phyloP scores from a whole-genome alignment of 2,113 vertebrate species.

The Euleptes europaea region DNA sequence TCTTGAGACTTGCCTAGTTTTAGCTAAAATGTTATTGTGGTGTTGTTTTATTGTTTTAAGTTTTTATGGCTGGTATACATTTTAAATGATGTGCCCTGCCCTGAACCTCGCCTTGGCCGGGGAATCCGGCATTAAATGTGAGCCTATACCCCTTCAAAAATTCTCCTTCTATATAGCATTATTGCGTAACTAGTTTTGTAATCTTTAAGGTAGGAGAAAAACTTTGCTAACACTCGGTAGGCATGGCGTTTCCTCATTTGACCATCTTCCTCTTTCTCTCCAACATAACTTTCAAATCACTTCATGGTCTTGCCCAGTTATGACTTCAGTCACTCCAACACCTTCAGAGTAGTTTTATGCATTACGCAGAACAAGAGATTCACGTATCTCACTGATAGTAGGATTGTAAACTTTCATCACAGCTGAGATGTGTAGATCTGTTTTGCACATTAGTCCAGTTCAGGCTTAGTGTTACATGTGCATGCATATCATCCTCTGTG shows the following conservation, averaged over 20 bases:
- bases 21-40: too few species aligned
- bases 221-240: too few species aligned
- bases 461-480: neutral
- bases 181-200: neutral
- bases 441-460: neutral
- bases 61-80: too few species aligned
- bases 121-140: constrained; percentile 83
- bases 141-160: constrained; percentile 82
- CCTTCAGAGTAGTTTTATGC: neutral
- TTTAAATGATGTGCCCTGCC: too few species aligned
- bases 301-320: neutral
- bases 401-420: neutral
- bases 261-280: neutral
- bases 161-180: neutral
- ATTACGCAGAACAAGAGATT: neutral
- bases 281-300: neutral
- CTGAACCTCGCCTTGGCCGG: too few species aligned
- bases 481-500: too few species aligned
- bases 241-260: neutral
- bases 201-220: neutral
- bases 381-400: too few species aligned
- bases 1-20: too few species aligned
- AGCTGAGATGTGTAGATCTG: neutral
- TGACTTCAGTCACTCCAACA: neutral
- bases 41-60: too few species aligned